Evolutionary conservation across 2,888 invertebrate species (phyloP).

Genomic region (Netelia virgata): DNA sequence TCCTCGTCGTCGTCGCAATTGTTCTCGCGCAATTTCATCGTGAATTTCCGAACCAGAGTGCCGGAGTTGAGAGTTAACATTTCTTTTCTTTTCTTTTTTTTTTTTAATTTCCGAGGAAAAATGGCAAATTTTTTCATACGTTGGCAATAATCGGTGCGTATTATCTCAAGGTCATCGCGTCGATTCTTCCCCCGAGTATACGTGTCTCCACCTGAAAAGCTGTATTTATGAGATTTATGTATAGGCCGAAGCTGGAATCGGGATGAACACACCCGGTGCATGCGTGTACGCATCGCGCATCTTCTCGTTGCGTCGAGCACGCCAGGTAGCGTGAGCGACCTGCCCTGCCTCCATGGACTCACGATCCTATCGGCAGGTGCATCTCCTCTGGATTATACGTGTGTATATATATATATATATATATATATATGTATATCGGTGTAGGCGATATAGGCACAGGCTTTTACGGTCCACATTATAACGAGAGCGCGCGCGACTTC

Average conservation of each 20-base stretch:
- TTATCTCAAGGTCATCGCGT: constrained; percentile 2
- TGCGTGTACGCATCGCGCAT: constrained; percentile 52
- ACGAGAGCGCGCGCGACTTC: constrained; percentile 64
- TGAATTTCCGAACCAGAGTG: not conserved
- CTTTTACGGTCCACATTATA: constrained; percentile 65
- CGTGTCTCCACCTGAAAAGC: constrained; percentile 16
- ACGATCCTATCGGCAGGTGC: constrained; percentile 73
- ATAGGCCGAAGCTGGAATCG: constrained; percentile 35
- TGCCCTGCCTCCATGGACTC: constrained; percentile 56
- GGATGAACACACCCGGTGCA: constrained; percentile 20
- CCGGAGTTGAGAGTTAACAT: not conserved
- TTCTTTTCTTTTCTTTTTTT: not conserved
- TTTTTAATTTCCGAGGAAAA: not conserved
- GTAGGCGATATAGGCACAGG: constrained; percentile 54
- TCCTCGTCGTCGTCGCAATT: too few relatives aligned
- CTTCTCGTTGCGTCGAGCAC: not conserved
- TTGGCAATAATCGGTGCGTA: constrained; percentile 13
- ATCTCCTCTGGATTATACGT: constrained; percentile 70
- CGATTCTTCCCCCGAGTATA: constrained; percentile 1
- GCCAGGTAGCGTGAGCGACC: constrained; percentile 32
- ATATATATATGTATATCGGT: constrained; percentile 22
- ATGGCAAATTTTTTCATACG: not conserved
- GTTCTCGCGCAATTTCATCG: too few relatives aligned
- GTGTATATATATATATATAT: constrained; percentile 7
- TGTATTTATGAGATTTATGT: constrained; percentile 54